A percentile compares a stretch with the other conserved stretches of the same genome.
phyloP scores from a whole-genome alignment of 2,888 invertebrate species.

The Carabus problematicus region DNA sequence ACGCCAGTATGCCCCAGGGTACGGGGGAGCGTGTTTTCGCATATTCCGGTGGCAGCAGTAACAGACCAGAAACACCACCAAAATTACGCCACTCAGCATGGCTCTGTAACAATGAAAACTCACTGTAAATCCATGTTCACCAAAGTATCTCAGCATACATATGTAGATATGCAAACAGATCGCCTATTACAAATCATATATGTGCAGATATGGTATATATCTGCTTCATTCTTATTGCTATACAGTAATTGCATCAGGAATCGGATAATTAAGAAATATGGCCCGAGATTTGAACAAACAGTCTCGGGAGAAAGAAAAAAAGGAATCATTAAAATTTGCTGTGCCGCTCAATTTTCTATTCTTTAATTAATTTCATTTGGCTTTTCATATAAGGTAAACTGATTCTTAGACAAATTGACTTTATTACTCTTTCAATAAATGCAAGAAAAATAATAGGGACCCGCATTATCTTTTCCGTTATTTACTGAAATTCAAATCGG shows the following conservation, averaged over 20 bases:
- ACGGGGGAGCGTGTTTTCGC: constrained; percentile 59
- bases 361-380: constrained; percentile 20
- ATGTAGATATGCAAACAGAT: background rate
- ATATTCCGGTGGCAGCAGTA: constrained; percentile 73
- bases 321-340: constrained; percentile 26
- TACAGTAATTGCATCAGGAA: too few species aligned
- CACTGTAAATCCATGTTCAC: too few species aligned
- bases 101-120: constrained; percentile 64
- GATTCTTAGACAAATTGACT: too few species aligned
- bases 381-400: background rate
- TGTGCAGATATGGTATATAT: background rate
- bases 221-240: too few species aligned
- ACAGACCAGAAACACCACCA: constrained; percentile 78
- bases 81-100: constrained; percentile 78
- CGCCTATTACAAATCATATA: background rate
- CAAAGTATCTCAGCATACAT: too few species aligned
- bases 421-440: too few species aligned
- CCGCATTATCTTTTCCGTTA: too few species aligned
- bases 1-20: constrained; percentile 57
- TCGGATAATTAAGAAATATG: too few species aligned
- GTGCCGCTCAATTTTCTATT: constrained; percentile 8
- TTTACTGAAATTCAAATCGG: too few species aligned
- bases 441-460: too few species aligned
- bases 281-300: too few species aligned
- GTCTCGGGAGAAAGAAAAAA: background rate